Evolutionary conservation across 2,797 vertebrate genomes (phyloP).

Genomic region (Mallotus villosus): DNA sequence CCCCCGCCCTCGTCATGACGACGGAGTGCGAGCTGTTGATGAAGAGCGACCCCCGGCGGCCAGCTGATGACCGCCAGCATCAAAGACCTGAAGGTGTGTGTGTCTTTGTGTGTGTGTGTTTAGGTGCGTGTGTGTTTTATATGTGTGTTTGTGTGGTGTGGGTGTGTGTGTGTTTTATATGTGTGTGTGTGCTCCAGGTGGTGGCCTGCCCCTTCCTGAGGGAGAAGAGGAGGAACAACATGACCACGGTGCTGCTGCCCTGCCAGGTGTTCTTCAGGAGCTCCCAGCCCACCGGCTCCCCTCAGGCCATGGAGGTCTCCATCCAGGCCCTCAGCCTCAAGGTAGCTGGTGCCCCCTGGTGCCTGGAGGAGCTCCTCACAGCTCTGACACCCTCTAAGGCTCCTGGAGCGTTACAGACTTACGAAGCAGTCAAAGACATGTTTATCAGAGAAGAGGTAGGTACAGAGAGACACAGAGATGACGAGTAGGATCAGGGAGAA

Average conservation of each 20-base stretch:
- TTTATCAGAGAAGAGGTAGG: no score
- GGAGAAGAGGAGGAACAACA: constrained; percentile 80
- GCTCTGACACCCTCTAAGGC: no score
- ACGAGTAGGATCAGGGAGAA: no score
- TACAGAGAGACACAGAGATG: no score
- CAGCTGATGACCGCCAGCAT: constrained; percentile 84
- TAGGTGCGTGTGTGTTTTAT: neutral
- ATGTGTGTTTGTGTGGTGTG: neutral
- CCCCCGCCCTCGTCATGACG: constrained; percentile 90
- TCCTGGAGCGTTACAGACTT: no score
- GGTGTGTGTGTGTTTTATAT: neutral
- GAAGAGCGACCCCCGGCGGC: constrained; percentile 74
- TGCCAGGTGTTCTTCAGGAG: constrained; percentile 89
- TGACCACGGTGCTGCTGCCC: constrained; percentile 92
- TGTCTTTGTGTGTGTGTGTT: neutral
- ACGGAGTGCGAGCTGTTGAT: constrained; percentile 87
- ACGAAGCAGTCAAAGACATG: no score
- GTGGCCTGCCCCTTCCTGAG: constrained; percentile 91
- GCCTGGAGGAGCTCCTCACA: no score
- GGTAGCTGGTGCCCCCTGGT: constrained; percentile 64
- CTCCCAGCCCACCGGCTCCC: constrained; percentile 68
- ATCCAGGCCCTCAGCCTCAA: constrained; percentile 88
- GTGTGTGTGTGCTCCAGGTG: constrained; percentile 61
- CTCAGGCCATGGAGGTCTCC: constrained; percentile 84
- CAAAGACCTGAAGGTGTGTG: constrained; percentile 80